These are phyloP conservation scores for Oncorhynchus clarkii DNA, from an alignment of 2,113 vertebrate species.

Conservation along the genomic window DNA sequence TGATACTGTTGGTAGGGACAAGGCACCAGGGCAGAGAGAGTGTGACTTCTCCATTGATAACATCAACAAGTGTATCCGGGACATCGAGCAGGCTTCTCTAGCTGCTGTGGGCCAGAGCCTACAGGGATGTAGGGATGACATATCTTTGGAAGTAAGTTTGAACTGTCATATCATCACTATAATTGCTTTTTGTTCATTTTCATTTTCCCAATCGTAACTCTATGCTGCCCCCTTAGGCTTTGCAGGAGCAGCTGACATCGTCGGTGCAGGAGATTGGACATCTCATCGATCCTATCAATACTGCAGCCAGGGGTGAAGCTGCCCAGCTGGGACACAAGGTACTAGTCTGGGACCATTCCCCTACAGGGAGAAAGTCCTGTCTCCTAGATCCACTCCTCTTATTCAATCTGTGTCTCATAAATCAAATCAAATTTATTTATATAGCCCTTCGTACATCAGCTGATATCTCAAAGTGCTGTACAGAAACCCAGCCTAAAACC, in stretches of 20 bases:
- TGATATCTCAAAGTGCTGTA: too few species aligned
- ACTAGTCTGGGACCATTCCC: conserved; percentile 6
- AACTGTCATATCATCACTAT: conserved; percentile 21
- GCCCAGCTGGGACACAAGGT: conserved; percentile 98
- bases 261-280: conserved; percentile 97
- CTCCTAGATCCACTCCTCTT: conserved; percentile 25
- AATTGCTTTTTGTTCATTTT: neutral
- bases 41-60: conserved; percentile 96
- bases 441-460: too few species aligned
- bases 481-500: too few species aligned
- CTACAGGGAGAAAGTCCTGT: conserved; percentile 6
- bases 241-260: conserved; percentile 95
- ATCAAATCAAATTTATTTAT: too few species aligned
- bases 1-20: conserved; percentile 79
- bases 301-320: conserved; percentile 90
- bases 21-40: conserved; percentile 94
- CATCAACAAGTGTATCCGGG: conserved; percentile 94
- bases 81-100: conserved; percentile 95
- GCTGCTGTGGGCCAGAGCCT: conserved; percentile 91
- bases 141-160: conserved; percentile 77
- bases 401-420: conserved; percentile 9
- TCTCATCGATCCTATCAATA: conserved; percentile 93
- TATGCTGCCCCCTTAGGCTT: conserved; percentile 74
- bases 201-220: conserved; percentile 17
- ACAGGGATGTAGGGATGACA: conserved; percentile 89